These are phyloP conservation scores for Ctenoplectra terminalis DNA, from an alignment of 1,140 invertebrate species.

Conservation along the genomic window DNA sequence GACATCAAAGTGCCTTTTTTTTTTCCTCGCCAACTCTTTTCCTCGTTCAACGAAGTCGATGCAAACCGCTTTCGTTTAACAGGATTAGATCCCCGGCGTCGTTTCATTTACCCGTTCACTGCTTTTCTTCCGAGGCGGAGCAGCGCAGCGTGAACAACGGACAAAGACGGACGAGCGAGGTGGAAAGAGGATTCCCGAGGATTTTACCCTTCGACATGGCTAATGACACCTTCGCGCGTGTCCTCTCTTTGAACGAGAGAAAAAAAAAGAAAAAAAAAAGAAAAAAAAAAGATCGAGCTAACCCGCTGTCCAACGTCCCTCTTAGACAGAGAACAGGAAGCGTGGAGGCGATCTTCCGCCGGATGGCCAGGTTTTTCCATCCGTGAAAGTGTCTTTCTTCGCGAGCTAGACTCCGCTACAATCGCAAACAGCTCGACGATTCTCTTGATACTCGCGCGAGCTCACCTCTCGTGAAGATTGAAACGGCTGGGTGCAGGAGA, in stretches of 20 bases:
- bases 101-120: conserved; percentile 5
- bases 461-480: neutral
- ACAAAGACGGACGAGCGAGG: neutral
- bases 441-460: conserved; percentile 23
- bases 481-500: neutral
- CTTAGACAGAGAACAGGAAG: neutral
- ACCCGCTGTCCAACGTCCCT: no score
- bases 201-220: conserved; percentile 30
- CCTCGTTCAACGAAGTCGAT: conserved; percentile 12
- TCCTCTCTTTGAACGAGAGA: neutral
- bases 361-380: conserved; percentile 5
- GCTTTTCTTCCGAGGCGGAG: neutral
- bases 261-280: no score
- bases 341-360: neutral
- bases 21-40: neutral
- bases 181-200: conserved; percentile 11
- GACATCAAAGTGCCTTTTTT: neutral
- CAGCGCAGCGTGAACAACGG: neutral
- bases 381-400: conserved; percentile 30
- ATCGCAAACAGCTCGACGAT: conserved; percentile 29
- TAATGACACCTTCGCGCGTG: conserved; percentile 23
- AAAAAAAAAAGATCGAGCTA: no score
- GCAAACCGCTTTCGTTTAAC: conserved; percentile 33
- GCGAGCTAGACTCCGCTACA: conserved; percentile 5
- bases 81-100: conserved; percentile 5